Base-by-base conservation (phyloP, 2,888 invertebrate species). In the Eupsilia transversa region DNA sequence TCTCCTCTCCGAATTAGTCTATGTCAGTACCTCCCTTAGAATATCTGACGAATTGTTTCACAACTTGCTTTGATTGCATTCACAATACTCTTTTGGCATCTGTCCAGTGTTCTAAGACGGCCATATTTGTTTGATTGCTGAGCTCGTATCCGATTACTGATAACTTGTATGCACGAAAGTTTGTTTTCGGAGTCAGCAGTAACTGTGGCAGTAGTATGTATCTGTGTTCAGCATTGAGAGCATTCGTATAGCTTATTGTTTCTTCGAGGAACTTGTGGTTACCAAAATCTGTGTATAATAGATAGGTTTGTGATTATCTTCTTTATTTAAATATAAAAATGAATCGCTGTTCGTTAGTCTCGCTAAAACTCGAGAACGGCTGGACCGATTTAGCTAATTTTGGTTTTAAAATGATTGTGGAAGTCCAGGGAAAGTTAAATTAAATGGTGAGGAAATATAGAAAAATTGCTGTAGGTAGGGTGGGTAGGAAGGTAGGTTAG, bases 31-130 rank as follows among this genome's bases (percentile, higher is more conserved):
- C 75, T 71, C 52, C 33, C 67, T 79, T 72, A 81, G 68, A 84
- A 76, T 76, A 79, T 77, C 86, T 88, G 89, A 91, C 84, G 87
- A 87, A 89, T 89, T 80, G 79, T 82, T 43, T 68, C 65, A 80
- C 83, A 82, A 86, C 87, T 84, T 77, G 74, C 80, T 78, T 77
- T 84, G 86, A 88, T 87, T 83, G 74, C 80, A 56, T 56, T 59
- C 69, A 75, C 67, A 64, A 76, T 82, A 82, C 73, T 67, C 65
- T 82, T 74, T 79, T 87, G 86, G 80, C 87, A 83, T 77, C 67
- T 57, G 60, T 81, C 86, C 83, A 83, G 83, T 77, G 41, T 64
- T 60, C 79, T 77, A 52, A 73, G 70, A 67, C 49, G 7, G 33
- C 64, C 38, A 67, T 85, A 70, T 82, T 82, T 54, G 71, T 82